phyloP scores from a whole-genome alignment of 2,797 vertebrate genomes.

The Liparis tanakae region DNA sequence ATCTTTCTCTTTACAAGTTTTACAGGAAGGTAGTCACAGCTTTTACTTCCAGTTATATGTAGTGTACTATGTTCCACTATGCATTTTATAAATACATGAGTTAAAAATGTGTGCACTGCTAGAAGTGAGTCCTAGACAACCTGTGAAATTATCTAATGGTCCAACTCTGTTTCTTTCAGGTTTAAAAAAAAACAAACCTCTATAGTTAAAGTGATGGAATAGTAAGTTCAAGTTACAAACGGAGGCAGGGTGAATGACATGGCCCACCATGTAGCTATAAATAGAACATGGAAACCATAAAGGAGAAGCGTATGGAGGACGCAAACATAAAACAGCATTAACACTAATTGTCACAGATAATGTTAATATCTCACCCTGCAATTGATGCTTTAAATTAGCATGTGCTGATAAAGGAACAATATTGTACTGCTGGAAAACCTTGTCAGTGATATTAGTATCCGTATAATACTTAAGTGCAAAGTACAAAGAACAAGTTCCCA shows the following conservation, averaged over 20 bases:
- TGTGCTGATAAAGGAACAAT: conserved; percentile 34
- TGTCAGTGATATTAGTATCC: conserved; percentile 58
- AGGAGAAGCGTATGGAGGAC: conserved; percentile 47
- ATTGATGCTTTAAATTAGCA: conserved; percentile 30
- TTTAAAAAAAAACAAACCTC: conserved; percentile 33
- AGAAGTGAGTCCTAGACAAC: conserved; percentile 35
- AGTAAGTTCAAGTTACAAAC: conserved; percentile 71
- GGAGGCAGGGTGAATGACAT: conserved; percentile 55
- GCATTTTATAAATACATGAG: conserved; percentile 24
- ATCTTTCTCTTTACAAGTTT: conserved; percentile 25
- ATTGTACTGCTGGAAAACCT: conserved; percentile 33
- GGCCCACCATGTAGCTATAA: conserved; percentile 60
- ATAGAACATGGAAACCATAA: conserved; percentile 62
- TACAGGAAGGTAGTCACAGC: conserved; percentile 19
- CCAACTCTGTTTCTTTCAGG: conserved; percentile 21
- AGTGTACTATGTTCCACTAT: conserved; percentile 29
- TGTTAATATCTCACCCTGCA: conserved; percentile 31
- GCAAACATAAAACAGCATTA: conserved; percentile 54
- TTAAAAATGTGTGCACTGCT: conserved; percentile 13
- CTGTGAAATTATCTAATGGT: conserved; percentile 20
- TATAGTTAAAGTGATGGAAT: conserved; percentile 58
- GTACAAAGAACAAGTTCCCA: conserved; percentile 50
- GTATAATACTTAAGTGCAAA: conserved; percentile 56
- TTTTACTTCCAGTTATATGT: conserved; percentile 13
- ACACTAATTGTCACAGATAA: conserved; percentile 46